Evolutionary conservation across 2,888 invertebrate species (phyloP).

Genomic region (Machimus atricapillus): DNA sequence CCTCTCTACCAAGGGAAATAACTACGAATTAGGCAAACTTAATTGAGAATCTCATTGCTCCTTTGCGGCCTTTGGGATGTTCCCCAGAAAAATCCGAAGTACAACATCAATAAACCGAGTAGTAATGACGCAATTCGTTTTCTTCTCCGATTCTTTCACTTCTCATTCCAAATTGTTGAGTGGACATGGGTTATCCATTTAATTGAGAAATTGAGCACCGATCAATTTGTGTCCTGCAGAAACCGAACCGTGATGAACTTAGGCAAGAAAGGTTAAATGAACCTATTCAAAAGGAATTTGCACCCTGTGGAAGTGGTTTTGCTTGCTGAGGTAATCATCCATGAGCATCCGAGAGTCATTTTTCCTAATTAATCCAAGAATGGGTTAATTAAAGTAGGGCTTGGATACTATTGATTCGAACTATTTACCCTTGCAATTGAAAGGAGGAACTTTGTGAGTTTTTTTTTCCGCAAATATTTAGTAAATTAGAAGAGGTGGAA

Average conservation of each 20-base stretch:
- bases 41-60: constrained; percentile 34
- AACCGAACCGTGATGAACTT: background rate
- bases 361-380: background rate
- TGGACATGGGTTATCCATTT: background rate
- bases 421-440: background rate
- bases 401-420: background rate
- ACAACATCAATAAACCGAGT: background rate
- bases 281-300: background rate
- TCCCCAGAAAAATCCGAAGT: background rate
- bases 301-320: background rate
- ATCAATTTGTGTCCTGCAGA: background rate
- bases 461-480: background rate
- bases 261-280: background rate
- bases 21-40: constrained; percentile 42
- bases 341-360: background rate
- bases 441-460: background rate
- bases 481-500: background rate
- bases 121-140: background rate
- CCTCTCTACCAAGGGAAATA: constrained; percentile 42
- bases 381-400: background rate
- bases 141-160: background rate
- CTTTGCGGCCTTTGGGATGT: background rate
- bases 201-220: background rate
- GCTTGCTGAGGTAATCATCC: background rate
- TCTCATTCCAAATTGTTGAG: background rate